phyloP scores from a whole-genome alignment of 2,113 vertebrate genomes.

The Burhinus oedicnemus region DNA sequence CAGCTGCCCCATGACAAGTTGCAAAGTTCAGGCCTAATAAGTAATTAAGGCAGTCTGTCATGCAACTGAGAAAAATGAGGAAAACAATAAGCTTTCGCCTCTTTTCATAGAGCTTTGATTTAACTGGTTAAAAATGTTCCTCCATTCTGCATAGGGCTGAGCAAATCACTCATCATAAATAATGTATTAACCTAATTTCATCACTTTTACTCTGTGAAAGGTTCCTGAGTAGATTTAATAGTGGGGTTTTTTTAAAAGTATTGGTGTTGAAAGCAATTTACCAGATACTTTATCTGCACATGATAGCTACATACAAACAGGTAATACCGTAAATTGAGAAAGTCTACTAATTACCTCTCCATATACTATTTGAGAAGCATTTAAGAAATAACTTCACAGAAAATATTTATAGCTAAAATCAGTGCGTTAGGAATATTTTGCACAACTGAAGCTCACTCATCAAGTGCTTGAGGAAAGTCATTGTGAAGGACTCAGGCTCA shows the following conservation, averaged over 20 bases:
- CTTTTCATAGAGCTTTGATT: not conserved
- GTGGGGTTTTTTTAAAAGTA: not conserved
- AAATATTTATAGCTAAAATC: not conserved
- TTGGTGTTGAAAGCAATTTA: not conserved
- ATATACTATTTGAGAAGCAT: not conserved
- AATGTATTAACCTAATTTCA: constrained; percentile 30
- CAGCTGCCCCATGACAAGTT: not conserved
- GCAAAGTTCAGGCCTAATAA: not conserved
- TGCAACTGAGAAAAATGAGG: not conserved
- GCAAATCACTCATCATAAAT: constrained; percentile 35
- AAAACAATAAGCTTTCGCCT: not conserved
- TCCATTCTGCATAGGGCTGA: not conserved
- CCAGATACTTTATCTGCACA: not conserved
- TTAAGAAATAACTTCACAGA: not conserved
- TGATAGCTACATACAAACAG: not conserved
- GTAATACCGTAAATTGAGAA: not conserved
- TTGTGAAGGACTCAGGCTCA: not conserved
- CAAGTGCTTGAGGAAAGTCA: not conserved
- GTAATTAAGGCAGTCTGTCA: not conserved
- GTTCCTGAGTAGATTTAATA: not conserved
- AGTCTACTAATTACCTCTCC: not conserved
- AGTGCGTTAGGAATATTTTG: not conserved
- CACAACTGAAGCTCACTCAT: not conserved
- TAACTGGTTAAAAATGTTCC: not conserved
- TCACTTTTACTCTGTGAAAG: not conserved